Percentiles rank a stretch among this genome's conserved stretches.
These are phyloP conservation scores for Fistularia tabacaria DNA, from an alignment of 2,797 vertebrate species.

Conservation along the genomic window DNA sequence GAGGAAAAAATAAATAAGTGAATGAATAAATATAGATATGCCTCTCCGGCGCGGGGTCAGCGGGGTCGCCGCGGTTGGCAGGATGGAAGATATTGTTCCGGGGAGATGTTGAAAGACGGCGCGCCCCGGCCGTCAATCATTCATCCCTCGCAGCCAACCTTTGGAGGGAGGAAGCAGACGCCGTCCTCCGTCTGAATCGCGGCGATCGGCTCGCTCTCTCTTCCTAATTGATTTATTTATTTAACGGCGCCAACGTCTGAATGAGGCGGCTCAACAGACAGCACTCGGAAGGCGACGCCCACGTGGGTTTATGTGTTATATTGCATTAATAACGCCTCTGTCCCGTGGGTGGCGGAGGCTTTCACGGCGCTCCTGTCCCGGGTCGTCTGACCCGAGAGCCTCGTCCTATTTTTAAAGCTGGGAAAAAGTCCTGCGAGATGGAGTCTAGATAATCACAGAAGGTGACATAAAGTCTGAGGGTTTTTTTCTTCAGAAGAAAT, in stretches of 20 bases:
- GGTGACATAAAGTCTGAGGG: too few relatives aligned
- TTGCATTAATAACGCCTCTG: constrained; percentile 70
- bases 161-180: constrained; percentile 20
- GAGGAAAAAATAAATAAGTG: constrained; percentile 48
- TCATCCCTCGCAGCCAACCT: constrained; percentile 16
- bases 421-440: not conserved
- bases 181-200: constrained; percentile 7
- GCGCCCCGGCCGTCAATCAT: constrained; percentile 52
- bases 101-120: constrained; percentile 22
- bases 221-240: constrained; percentile 8
- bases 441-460: not conserved
- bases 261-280: constrained; percentile 35
- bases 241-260: constrained; percentile 20
- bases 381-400: constrained; percentile 49
- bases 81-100: constrained; percentile 20
- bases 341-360: constrained; percentile 52
- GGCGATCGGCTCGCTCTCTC: constrained; percentile 20
- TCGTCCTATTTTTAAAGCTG: constrained; percentile 27
- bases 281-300: constrained; percentile 44
- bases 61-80: constrained; percentile 31
- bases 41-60: constrained; percentile 29
- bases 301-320: constrained; percentile 60
- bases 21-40: constrained; percentile 67
- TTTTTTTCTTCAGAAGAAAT: too few relatives aligned
- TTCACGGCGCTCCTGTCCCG: constrained; percentile 52